Base-by-base conservation (phyloP, 1,140 invertebrate species). In the Listronotus oregonensis region DNA sequence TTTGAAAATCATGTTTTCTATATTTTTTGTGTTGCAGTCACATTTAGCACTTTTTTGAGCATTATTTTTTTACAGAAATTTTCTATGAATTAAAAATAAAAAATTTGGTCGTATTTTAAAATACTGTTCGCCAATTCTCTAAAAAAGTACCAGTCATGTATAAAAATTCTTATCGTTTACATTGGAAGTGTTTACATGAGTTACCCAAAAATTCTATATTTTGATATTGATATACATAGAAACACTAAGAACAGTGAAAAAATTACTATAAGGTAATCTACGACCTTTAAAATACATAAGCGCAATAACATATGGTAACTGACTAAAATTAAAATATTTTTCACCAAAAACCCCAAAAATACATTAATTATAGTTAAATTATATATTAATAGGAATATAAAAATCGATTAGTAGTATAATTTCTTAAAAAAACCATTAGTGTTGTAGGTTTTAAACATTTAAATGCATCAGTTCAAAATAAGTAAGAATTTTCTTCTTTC, bases 301-400 rank as follows among this genome's bases (percentile, higher is more conserved):
- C 70, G 68, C 64, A 66, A 70, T 57, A 70, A 70, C 63, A 68
- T 70, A 71, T 73, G 72, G 72, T 73, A 73, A 73, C 72, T 73
- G 63, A 65, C 55, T 65, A 58, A 57, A 65, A 65, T 50, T 65
- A 65, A 55, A 12, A 32, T 50, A 10, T 42, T 55, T 15, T 65
- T 65, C 18, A 65, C 63, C 63, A 51, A 65, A 46, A 65, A 57
- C 44, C 54, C 44, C 52, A 49, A 32, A 52, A 63, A 66, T 66
- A 52, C 66, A 61, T 65, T 32, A 52, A 68, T 71, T 58, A 66
- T 46, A 66, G 64, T 64, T 56, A 67, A 66, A 64, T 64, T 64
- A 69, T 72, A 62, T 64, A 58, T 63, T 67, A 40, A 55, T 55
- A 55, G 52, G 52, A 40, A 55, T 55, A n/a, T 31, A 37, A 63